phyloP scores from a whole-genome alignment of 2,113 vertebrate species.

The Turdus rufiventris region DNA sequence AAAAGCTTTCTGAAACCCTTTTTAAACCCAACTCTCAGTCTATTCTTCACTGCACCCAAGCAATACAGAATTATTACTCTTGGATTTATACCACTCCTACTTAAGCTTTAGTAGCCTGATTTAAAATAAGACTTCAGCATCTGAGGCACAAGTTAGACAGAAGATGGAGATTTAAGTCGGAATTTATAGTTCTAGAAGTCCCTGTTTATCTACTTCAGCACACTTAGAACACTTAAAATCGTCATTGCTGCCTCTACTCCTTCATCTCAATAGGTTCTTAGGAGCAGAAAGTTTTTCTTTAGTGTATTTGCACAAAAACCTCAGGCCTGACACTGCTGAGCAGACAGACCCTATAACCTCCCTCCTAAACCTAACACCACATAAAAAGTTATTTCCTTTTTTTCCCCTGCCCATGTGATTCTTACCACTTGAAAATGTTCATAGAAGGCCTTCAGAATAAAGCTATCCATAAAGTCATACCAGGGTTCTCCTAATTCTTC shows the following conservation, averaged over 20 bases:
- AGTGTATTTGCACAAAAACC: not conserved
- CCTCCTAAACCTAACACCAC: not conserved
- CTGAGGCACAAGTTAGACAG: not conserved
- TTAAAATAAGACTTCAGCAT: not conserved
- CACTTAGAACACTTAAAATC: not conserved
- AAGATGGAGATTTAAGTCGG: not conserved
- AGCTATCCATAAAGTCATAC: not conserved
- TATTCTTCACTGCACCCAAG: not conserved
- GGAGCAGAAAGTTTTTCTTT: not conserved
- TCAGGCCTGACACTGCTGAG: not conserved
- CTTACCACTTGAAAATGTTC: not conserved
- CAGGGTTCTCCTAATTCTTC: not conserved
- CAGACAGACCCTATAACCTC: not conserved
- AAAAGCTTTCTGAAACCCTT: not conserved
- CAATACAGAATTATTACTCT: not conserved
- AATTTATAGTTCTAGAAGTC: not conserved
- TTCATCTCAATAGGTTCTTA: not conserved
- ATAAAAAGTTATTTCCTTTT: fast-evolving
- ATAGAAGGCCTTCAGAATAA: not conserved
- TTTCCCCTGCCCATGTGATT: not conserved
- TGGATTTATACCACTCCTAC: not conserved
- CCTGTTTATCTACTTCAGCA: not conserved
- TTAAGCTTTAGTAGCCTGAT: not conserved
- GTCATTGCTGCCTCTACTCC: not conserved
- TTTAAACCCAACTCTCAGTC: not conserved